Evolutionary conservation across 2,888 invertebrate genomes (phyloP).

Genomic region (Diplolepis rosae): DNA sequence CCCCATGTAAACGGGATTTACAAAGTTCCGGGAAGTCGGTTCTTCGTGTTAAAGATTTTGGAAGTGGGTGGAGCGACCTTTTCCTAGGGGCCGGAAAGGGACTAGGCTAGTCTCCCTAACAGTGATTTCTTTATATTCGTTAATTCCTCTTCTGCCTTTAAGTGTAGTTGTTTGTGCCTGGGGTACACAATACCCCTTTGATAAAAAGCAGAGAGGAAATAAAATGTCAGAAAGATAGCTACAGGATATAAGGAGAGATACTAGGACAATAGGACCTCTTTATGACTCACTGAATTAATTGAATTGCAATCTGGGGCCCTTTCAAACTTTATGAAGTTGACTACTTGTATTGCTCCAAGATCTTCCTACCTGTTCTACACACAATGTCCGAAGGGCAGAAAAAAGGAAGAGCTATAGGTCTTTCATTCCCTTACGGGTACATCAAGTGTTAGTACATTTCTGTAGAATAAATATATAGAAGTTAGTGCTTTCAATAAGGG

Average conservation of each 20-base stretch:
- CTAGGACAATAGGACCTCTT: neutral
- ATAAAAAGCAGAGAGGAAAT: neutral
- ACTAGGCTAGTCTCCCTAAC: neutral
- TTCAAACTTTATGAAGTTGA: no score
- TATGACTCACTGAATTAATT: neutral
- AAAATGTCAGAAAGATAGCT: neutral
- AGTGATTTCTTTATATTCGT: neutral
- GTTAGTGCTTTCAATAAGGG: no score
- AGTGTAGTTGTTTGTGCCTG: slow-evolving; percentile 1
- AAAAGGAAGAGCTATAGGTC: no score
- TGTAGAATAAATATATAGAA: no score
- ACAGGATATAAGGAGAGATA: neutral
- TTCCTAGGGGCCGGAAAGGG: slow-evolving; percentile 7
- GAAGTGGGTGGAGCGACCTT: slow-evolving; percentile 4
- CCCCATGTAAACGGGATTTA: slow-evolving; percentile 31
- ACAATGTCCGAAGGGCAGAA: no score
- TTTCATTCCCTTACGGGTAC: no score
- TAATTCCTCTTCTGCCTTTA: neutral
- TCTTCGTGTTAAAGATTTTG: slow-evolving; percentile 45
- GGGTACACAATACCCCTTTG: neutral
- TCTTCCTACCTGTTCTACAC: no score
- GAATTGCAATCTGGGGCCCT: no score
- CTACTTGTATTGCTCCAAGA: no score
- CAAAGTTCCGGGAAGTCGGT: slow-evolving; percentile 49
- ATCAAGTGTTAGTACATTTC: no score